phyloP scores from a whole-genome alignment of 2,113 vertebrate genomes.

The Hippocampus barbouri region DNA sequence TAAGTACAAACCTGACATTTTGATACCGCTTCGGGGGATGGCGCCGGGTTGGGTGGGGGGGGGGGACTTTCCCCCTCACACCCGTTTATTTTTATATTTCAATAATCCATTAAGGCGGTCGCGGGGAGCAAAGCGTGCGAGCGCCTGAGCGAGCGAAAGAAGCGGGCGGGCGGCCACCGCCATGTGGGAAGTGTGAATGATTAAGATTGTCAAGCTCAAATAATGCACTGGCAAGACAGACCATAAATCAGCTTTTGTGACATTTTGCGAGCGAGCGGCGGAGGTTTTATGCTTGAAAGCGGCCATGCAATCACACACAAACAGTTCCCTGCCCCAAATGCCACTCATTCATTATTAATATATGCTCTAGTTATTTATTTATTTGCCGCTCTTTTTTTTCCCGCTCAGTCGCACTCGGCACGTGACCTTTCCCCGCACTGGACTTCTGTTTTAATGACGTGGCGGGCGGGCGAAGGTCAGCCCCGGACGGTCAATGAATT shows the following conservation, averaged over 20 bases:
- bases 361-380: slow-evolving; percentile 64
- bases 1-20: slow-evolving; percentile 99
- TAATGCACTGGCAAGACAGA: slow-evolving; percentile 95
- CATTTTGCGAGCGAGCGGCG: slow-evolving; percentile 82
- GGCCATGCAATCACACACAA: slow-evolving; percentile 40
- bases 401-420: slow-evolving; percentile 25
- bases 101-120: slow-evolving; percentile 92
- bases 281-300: slow-evolving; percentile 42
- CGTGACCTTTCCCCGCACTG: slow-evolving; percentile 58
- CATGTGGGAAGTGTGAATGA: slow-evolving; percentile 89
- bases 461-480: slow-evolving; percentile 32
- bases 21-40: slow-evolving; percentile 86
- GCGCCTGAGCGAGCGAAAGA: background rate
- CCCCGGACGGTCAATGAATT: slow-evolving; percentile 57
- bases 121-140: slow-evolving; percentile 23
- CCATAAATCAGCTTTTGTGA: slow-evolving; percentile 98
- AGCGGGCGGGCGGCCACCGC: background rate
- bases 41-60: background rate
- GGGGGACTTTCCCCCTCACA: slow-evolving; percentile 66
- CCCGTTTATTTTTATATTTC: slow-evolving; percentile 97
- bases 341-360: slow-evolving; percentile 72
- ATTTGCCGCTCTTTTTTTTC: slow-evolving; percentile 31
- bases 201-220: slow-evolving; percentile 99
- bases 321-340: slow-evolving; percentile 62
- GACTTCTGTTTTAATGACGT: slow-evolving; percentile 55